phyloP scores from a whole-genome alignment of 2,113 vertebrate species.

The Stigmatopora argus region DNA sequence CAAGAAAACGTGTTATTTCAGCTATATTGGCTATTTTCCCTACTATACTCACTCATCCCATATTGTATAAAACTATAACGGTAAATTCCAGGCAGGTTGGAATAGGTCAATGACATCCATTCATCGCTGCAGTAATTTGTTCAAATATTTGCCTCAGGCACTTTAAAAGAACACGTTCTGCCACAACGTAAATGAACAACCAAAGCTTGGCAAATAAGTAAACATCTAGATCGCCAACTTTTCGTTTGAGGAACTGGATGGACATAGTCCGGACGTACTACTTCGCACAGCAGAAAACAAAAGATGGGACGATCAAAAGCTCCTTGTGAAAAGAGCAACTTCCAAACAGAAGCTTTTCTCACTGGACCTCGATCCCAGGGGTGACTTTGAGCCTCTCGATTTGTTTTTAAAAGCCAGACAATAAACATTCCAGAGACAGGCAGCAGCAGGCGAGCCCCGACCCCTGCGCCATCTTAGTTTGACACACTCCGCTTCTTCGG shows the following conservation, averaged over 20 bases:
- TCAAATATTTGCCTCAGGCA: neutral
- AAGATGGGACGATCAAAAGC: neutral
- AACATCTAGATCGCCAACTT: slow-evolving; percentile 49
- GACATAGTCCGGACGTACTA: slow-evolving; percentile 2
- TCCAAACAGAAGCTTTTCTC: neutral
- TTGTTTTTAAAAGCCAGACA: slow-evolving; percentile 35
- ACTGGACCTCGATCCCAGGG: neutral
- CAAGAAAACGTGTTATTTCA: neutral
- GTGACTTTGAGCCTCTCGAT: slow-evolving; percentile 31
- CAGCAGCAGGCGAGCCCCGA: slow-evolving; percentile 62
- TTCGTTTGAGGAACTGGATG: slow-evolving; percentile 21
- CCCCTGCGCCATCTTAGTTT: slow-evolving; percentile 78
- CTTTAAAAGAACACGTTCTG: neutral
- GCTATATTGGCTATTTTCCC: neutral
- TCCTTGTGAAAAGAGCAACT: neutral
- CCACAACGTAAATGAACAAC: slow-evolving; percentile 22
- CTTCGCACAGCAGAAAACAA: slow-evolving; percentile 4
- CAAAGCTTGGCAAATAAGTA: slow-evolving; percentile 8
- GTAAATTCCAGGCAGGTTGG: neutral
- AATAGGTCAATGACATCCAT: neutral
- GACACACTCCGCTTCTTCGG: slow-evolving; percentile 53
- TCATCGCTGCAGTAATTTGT: neutral
- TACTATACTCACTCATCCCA: neutral
- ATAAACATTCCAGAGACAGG: slow-evolving; percentile 67
- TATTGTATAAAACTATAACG: neutral